Base-by-base conservation (phyloP, 2,888 invertebrate species). In the Nomada lathburiana region DNA sequence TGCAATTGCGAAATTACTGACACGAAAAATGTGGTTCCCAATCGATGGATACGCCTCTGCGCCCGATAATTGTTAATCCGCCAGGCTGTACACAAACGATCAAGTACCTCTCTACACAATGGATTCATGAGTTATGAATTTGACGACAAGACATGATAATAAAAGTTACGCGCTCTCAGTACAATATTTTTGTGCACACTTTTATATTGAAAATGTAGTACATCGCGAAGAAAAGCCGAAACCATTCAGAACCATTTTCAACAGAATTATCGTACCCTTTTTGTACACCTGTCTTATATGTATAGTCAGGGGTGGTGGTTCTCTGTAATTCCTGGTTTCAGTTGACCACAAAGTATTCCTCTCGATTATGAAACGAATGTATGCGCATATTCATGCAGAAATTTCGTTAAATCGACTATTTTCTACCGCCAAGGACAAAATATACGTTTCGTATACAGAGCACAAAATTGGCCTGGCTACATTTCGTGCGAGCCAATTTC, bases 1-100 rank as follows among this genome's bases (percentile, higher is more conserved):
- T 50, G 20, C 52, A 47, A 63, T 76, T 76, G 50, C 52, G 50
- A 64, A 70, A 76, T 70, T 76, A 76, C 23, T 69, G 50, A 70
- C 69, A 36, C 69, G 76, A 79, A 76, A 70, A 76, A 64, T 64
- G 69, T 68, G 55, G 20, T 64, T 57, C 42, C 29, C 42, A 59
- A 68, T 68, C 68, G 36, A 47, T 52, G 47, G 23, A 53, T 26
- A 67, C 44, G 9, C 47, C 13, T 26, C n/a, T 26, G 26, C 59
- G 53, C 16, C 26, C 3, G 10, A 55, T 72, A 64, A 72, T 72
- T 76, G 76, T 76, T 76, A 64, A 76, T 64, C 50, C 36, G 59
- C 20, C 42, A 50, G 47, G 13, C 23, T 20, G 18, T 18, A 20
- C 36, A 20, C 11, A 59, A 63, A 44, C 18, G 44, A 23, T 44